These are phyloP conservation scores for Ploceus nigricollis DNA, from an alignment of 2,113 vertebrate genomes.

Conservation along the genomic window DNA sequence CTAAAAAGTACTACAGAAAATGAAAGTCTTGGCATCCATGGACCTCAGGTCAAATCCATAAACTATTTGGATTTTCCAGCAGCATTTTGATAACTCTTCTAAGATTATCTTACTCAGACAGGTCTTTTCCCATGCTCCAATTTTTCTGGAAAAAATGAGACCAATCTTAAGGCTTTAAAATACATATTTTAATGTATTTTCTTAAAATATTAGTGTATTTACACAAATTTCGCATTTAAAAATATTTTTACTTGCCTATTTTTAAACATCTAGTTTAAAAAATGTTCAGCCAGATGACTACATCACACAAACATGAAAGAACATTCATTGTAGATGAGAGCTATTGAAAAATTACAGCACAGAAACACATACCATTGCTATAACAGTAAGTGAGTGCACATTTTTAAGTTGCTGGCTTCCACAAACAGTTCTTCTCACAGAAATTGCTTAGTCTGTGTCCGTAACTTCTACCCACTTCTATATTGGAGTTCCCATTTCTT, in stretches of 20 bases:
- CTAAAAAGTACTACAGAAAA: neutral
- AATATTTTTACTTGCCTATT: neutral
- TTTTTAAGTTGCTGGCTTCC: slow-evolving; percentile 8
- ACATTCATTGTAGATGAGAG: neutral
- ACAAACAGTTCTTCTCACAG: slow-evolving; percentile 2
- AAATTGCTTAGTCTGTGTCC: neutral
- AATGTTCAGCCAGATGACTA: neutral
- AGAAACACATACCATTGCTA: slow-evolving; percentile 13
- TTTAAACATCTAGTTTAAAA: neutral
- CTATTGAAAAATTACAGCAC: neutral
- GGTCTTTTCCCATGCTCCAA: neutral
- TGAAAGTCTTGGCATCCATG: neutral
- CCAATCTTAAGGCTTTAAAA: neutral
- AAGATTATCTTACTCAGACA: neutral
- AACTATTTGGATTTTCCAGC: neutral
- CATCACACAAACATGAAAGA: neutral
- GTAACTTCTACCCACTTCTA: neutral
- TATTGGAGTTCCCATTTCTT: neutral
- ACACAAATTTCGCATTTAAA: neutral
- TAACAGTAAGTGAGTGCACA: slow-evolving; percentile 18
- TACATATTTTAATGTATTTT: neutral
- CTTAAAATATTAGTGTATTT: slow-evolving; percentile 38
- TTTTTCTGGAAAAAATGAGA: neutral
- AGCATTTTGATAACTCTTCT: neutral
- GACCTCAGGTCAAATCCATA: neutral